phyloP scores from a whole-genome alignment of 1,140 invertebrate species.

The Acyrthosiphon pisum region DNA sequence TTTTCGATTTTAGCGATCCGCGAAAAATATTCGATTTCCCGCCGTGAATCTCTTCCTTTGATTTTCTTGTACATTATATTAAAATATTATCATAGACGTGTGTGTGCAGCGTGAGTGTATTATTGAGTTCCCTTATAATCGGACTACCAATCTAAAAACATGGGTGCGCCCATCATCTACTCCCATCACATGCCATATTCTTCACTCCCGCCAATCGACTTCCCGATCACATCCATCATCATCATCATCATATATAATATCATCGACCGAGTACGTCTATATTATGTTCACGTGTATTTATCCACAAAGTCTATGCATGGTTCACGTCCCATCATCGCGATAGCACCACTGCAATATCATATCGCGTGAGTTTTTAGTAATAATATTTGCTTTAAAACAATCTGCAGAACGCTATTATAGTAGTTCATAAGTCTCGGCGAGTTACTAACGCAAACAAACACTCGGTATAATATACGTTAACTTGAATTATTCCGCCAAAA shows the following conservation, averaged over 20 bases:
- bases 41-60: background rate
- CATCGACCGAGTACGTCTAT: background rate
- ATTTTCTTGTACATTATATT: background rate
- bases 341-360: background rate
- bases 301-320: background rate
- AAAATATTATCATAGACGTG: background rate
- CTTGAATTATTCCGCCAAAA: too few species aligned
- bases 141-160: background rate
- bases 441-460: too few species aligned
- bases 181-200: too few species aligned
- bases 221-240: constrained; percentile 21
- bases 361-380: background rate
- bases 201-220: background rate
- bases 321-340: background rate
- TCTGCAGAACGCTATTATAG: background rate
- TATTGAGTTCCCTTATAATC: background rate
- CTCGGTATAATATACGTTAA: too few species aligned
- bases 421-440: background rate
- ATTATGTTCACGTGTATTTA: background rate
- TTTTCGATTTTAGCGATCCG: background rate
- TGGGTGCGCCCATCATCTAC: background rate
- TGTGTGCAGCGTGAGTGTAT: background rate
- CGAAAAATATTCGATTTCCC: background rate
- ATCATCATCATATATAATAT: background rate
- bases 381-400: background rate